Base-by-base conservation (phyloP, 92 coral and sea anemone species). In the Pocillopora grandis region DNA sequence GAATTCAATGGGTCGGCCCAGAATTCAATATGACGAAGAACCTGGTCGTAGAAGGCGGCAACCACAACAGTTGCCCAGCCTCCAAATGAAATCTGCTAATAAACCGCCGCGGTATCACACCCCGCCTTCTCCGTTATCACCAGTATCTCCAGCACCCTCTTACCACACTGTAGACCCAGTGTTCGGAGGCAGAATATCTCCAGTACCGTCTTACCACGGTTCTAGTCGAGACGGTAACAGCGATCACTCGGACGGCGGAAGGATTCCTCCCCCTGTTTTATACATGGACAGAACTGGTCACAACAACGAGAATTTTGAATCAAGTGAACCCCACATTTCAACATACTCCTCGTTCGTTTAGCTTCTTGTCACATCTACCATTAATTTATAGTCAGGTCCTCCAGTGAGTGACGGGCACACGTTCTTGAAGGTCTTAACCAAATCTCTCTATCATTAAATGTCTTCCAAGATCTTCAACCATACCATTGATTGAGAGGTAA, bases 111-210 rank as follows among this genome's bases (percentile, higher is more conserved):
- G 70, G 58, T 60, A 79, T 48, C 91, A 85, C 58, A 57, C 33
- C 33, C 78, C 77, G 9, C 58, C 77, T 58, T 80, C 89, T n/a
- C 92, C 87, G 12, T 69, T 89, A 77, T 65, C 95, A 10, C 90
- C 97, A 2, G 85, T 90, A 62, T 96, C 99, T 21, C 98, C 99
- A 20, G 97, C 97, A 2, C 99, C 99, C 16, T 95, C 98, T 8
- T 96, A 96, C 67, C 94, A 92, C 80, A 87, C 90, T 52, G 81
- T 57, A 64, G 83, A 84, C 62, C 88, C 88, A 12, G 75, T 66
- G 58, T 60, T 31, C 21, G 70, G 57, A 9, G 77, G 76, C 9
- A 83, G 67, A 35, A 58, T 67, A 20, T 84, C 88, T 23, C 88
- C 82, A 17, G 82, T 56, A 10, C 88, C 75, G 31, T 72, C 82